These are phyloP conservation scores for Rhegmatorhina hoffmannsi DNA, from an alignment of 2,113 vertebrate species.

Conservation along the genomic window DNA sequence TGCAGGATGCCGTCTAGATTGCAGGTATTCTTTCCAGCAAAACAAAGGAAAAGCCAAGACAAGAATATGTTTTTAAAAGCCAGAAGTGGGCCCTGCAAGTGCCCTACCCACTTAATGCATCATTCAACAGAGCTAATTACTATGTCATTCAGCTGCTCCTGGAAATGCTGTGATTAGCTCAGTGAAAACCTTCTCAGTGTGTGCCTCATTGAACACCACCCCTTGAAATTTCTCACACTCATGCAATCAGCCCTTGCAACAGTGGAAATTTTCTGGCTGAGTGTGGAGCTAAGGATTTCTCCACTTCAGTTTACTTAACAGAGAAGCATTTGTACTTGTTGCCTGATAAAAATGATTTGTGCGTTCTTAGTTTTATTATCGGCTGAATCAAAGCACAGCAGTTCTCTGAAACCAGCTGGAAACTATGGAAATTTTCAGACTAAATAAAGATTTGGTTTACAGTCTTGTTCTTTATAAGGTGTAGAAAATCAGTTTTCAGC, in stretches of 20 bases:
- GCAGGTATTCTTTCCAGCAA: neutral
- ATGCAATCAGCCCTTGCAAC: neutral
- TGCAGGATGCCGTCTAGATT: neutral
- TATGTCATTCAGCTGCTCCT: neutral
- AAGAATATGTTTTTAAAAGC: rapidly evolving
- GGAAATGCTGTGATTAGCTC: neutral
- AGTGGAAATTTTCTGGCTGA: neutral
- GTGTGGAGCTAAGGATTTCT: neutral
- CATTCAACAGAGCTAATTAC: neutral
- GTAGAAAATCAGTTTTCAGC: slow-evolving; percentile 47
- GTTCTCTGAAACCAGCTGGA: slow-evolving; percentile 35
- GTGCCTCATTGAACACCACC: neutral
- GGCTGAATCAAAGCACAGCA: slow-evolving; percentile 28
- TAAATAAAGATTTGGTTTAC: slow-evolving; percentile 43
- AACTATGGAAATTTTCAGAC: slow-evolving; percentile 16
- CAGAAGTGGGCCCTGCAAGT: neutral
- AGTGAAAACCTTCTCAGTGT: neutral
- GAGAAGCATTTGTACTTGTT: slow-evolving; percentile 1
- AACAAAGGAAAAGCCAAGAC: neutral
- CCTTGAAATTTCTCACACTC: neutral
- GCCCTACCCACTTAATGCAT: neutral
- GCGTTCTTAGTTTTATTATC: neutral
- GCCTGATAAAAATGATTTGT: slow-evolving; percentile 1
- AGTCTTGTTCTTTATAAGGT: slow-evolving; percentile 20
- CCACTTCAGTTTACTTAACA: neutral